A percentile compares a stretch with the other conserved stretches of the same genome.
Evolutionary conservation across 2,797 vertebrate genomes (phyloP).

Genomic region (Intellagama lesueurii): DNA sequence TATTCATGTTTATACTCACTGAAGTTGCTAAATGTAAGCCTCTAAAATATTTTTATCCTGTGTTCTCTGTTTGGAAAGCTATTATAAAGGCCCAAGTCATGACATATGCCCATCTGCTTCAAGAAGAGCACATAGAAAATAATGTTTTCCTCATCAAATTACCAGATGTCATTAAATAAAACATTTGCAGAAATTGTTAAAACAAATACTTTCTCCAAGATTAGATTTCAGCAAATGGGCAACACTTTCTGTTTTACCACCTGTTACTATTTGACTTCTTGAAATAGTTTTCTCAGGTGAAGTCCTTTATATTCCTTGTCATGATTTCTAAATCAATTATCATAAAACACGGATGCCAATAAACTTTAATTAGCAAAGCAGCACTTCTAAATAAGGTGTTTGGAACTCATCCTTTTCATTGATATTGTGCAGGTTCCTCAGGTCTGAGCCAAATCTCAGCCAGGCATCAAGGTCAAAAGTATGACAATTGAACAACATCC

Average conservation of each 20-base stretch:
- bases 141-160: slow-evolving; percentile 8
- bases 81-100: background rate
- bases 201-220: slow-evolving; percentile 6
- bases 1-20: slow-evolving; percentile 22
- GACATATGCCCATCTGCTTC: background rate
- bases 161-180: slow-evolving; percentile 32
- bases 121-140: background rate
- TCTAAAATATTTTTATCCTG: slow-evolving; percentile 6
- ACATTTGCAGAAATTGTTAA: background rate
- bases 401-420: background rate
- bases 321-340: background rate
- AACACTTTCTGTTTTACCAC: background rate
- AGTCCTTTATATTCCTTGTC: background rate
- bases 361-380: background rate
- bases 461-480: no score
- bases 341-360: slow-evolving; percentile 7
- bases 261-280: slow-evolving; percentile 1
- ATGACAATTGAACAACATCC: background rate
- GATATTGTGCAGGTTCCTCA: background rate
- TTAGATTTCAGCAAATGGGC: background rate
- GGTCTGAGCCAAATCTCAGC: background rate
- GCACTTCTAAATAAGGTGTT: slow-evolving; percentile 14
- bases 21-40: slow-evolving; percentile 33
- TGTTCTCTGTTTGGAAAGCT: background rate
- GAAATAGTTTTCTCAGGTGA: background rate